phyloP scores from a whole-genome alignment of 2,888 invertebrate genomes.

The Spodoptera littoralis region DNA sequence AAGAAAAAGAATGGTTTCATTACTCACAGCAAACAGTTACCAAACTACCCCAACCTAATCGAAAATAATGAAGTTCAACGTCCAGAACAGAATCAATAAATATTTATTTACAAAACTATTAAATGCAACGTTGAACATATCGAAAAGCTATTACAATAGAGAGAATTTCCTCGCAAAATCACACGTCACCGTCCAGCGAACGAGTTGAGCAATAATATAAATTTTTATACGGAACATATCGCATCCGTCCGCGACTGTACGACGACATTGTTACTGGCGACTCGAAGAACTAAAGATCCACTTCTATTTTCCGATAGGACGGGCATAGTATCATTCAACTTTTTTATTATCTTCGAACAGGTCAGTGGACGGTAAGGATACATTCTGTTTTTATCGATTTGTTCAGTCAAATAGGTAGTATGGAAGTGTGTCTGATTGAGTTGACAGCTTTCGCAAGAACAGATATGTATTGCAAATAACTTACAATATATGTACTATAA shows the following conservation, averaged over 20 bases:
- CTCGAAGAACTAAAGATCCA: conserved; percentile 81
- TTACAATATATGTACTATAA: no score
- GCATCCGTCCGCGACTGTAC: conserved; percentile 69
- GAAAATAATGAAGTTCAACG: conserved; percentile 8
- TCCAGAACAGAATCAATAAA: neutral
- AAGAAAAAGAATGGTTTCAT: conserved; percentile 3
- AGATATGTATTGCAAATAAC: conserved; percentile 13
- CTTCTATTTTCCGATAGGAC: conserved; percentile 85
- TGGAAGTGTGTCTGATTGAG: conserved; percentile 52
- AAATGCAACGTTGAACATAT: conserved; percentile 19
- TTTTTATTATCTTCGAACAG: conserved; percentile 85
- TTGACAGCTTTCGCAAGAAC: conserved; percentile 47
- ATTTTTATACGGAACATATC: conserved; percentile 51
- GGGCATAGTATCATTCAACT: conserved; percentile 85
- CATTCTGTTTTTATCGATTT: conserved; percentile 61
- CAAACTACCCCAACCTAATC: conserved; percentile 1
- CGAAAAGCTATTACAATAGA: conserved; percentile 28
- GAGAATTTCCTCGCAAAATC: conserved; percentile 24
- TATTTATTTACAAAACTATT: conserved; percentile 31
- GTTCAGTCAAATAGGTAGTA: conserved; percentile 61
- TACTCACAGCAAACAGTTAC: neutral
- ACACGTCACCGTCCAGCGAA: conserved; percentile 42
- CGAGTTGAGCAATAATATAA: conserved; percentile 52
- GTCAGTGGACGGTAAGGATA: conserved; percentile 68
- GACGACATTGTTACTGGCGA: conserved; percentile 78